Conservation (phyloP, 2,113 vertebrate species). For the Oenanthe melanoleuca region DNA sequence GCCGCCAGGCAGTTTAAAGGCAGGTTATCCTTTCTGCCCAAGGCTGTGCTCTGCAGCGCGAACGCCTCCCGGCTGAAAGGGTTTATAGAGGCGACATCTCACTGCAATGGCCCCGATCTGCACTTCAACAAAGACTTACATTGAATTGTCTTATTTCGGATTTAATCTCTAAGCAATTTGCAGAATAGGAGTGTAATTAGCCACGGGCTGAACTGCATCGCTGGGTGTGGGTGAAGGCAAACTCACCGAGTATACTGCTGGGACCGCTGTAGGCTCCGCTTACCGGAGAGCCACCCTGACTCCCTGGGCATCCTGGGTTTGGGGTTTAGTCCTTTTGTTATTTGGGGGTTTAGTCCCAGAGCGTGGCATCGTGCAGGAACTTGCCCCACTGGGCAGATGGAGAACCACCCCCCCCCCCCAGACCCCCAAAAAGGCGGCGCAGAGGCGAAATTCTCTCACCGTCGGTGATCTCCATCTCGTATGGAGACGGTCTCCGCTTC, state of each 20-base stretch:
- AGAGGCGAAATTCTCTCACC: constrained; percentile 71
- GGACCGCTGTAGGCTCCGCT: accelerated
- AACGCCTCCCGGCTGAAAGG: not conserved
- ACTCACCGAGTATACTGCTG: not conserved
- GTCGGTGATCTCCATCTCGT: constrained; percentile 93
- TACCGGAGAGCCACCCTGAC: not conserved
- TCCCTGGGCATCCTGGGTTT: not conserved
- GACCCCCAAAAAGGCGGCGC: not conserved
- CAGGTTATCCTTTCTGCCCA: not conserved
- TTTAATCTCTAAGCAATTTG: not conserved
- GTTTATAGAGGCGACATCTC: not conserved
- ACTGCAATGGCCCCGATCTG: not conserved
- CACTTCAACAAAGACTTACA: not conserved
- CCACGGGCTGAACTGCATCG: not conserved
- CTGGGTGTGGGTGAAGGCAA: not conserved
- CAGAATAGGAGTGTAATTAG: not conserved
- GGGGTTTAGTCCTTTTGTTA: not conserved
- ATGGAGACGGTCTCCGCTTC: constrained; percentile 88
- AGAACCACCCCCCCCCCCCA: too few relatives aligned
- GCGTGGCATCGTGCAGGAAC: not conserved
- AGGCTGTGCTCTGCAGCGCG: not conserved
- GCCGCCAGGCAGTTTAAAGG: not conserved
- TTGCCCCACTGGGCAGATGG: not conserved
- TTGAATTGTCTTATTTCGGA: not conserved
- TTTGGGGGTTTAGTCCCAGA: not conserved